Evolutionary conservation across 2,113 vertebrate genomes (phyloP), one percentile per base, ranked within the genome.

Genomic region (Anoplopoma fimbria): DNA sequence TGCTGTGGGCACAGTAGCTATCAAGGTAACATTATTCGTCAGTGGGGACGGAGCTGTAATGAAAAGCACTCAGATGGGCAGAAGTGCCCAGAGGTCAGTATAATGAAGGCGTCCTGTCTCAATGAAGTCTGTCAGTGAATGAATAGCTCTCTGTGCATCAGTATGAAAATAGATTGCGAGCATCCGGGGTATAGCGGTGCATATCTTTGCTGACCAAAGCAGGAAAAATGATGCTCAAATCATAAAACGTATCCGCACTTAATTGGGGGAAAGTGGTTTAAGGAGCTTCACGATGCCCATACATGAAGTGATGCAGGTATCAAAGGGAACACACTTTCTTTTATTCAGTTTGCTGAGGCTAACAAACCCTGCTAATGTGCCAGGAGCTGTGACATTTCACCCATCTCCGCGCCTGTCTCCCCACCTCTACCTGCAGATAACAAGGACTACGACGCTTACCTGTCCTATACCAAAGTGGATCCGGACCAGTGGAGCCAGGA

Each of bases 381-480:
- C 27, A 53, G 21, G 5, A 81, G 21, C 25, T 4, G 1, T 19
- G 36, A 75, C 64, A 33, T 62, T 29, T 77, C 40, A 51, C 34
- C 58, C 27, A 13, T 42, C 42, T 72, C 21, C 5, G 10, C 36
- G 10, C 63, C 38, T 34, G 1, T 65, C 34, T 9, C 47, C 13
- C 12, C 4, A 36, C 5, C 29, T 74, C 34, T 38, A 1, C 83
- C 81, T 34, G 36, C 90, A 99, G 98, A 99, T 79, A 99, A 99
- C 92, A 99, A 99, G 94, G 98, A 99, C 94, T 99, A 98, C 3
- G 98, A 99, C 88, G 98, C 98, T 25, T 99, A 99, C 88, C 95
- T 99, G 47, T 99, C 98, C 84, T 99, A 99, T 93, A 98, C 97
- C 92, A 99, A 99, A 96, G 97, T 99, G 93, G 98, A 99, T 93